Evolutionary conservation across 2,113 vertebrate species (phyloP).

Genomic region (Platichthys flesus): DNA sequence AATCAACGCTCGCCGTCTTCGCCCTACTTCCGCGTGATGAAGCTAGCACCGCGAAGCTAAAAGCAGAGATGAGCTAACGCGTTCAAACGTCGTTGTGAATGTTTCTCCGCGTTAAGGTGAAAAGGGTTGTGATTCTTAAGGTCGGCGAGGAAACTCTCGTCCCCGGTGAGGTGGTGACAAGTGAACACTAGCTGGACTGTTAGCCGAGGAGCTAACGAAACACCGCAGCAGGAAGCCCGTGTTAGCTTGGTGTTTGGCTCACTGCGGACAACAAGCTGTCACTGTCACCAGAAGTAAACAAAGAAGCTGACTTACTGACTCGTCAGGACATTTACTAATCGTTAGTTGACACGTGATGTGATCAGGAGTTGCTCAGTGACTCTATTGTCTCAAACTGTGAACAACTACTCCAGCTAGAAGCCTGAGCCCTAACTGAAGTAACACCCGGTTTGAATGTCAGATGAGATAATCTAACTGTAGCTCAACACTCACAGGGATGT

Average conservation of each 20-base stretch:
- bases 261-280: not conserved
- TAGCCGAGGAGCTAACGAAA: slow-evolving; percentile 7
- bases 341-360: not conserved
- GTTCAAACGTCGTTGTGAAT: not conserved
- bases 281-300: not conserved
- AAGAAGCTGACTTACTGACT: not conserved
- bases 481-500: not conserved
- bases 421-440: not conserved
- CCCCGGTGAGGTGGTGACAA: not conserved
- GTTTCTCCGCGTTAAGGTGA: not conserved
- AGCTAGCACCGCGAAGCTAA: slow-evolving; percentile 50
- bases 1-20: slow-evolving; percentile 58
- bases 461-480: too few relatives aligned
- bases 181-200: not conserved
- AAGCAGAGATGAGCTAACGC: not conserved
- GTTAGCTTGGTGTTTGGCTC: not conserved
- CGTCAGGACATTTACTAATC: not conserved
- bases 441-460: not conserved
- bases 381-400: not conserved
- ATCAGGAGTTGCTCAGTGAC: not conserved
- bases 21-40: slow-evolving; percentile 45
- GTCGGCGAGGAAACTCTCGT: not conserved
- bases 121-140: not conserved
- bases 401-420: not conserved
- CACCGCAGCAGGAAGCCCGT: slow-evolving; percentile 5